Conservation (phyloP, 2,113 vertebrate species). For the Menura novaehollandiae region DNA sequence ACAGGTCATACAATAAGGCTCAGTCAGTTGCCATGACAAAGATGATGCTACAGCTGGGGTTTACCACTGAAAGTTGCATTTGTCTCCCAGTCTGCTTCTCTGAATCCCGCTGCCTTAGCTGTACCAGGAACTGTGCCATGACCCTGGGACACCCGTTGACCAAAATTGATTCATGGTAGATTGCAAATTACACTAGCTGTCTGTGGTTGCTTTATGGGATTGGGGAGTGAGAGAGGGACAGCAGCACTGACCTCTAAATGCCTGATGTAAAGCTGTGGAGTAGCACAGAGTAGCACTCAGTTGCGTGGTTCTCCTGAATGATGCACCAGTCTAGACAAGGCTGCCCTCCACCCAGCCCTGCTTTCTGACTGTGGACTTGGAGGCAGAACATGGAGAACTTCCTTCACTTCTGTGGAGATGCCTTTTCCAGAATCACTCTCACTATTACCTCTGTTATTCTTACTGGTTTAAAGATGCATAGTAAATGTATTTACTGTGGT, state of each 20-base stretch:
- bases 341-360: neutral
- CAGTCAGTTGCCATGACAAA: neutral
- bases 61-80: neutral
- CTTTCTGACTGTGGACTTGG: neutral
- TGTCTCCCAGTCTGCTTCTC: neutral
- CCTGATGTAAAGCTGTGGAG: neutral
- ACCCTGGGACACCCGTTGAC: neutral
- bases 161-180: neutral
- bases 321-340: fast-evolving
- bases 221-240: neutral
- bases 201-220: neutral
- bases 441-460: neutral
- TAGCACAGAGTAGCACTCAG: neutral
- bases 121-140: neutral
- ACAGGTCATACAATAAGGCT: neutral
- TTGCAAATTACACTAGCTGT: neutral
- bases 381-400: fast-evolving
- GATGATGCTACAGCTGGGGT: neutral
- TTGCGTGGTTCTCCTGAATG: neutral
- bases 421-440: neutral
- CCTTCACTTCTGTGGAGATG: neutral
- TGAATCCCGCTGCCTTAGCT: neutral
- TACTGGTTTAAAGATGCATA: neutral
- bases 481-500: neutral
- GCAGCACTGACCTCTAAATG: neutral